phyloP scores from a whole-genome alignment of 2,113 vertebrate genomes.

The Cinclus cinclus region DNA sequence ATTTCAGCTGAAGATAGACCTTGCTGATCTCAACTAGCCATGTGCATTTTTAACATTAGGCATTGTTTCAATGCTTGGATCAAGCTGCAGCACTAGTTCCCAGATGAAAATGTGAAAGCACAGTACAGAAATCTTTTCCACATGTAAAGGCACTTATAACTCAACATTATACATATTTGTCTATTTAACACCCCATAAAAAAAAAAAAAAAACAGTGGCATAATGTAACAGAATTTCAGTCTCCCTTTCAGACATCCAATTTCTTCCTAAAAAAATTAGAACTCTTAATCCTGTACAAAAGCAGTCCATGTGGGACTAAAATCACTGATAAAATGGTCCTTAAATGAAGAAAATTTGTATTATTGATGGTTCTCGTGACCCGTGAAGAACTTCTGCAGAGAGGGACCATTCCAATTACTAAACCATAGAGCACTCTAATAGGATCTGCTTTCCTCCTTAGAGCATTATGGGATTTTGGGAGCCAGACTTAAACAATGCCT shows the following conservation, averaged over 20 bases:
- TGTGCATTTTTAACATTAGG: not conserved
- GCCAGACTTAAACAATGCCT: not conserved
- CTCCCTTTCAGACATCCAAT: not conserved
- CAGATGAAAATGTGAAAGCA: not conserved
- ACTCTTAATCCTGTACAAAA: not conserved
- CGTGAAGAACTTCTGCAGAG: not conserved
- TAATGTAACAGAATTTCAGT: not conserved
- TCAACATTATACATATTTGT: not conserved
- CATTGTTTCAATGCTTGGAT: not conserved
- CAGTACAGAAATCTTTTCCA: not conserved
- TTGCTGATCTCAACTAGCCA: not conserved
- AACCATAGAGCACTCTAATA: not conserved
- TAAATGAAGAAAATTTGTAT: not conserved
- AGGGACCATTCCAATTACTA: constrained; percentile 18
- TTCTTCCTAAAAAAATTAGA: not conserved
- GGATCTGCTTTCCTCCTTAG: not conserved
- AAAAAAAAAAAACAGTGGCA: not conserved
- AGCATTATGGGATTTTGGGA: not conserved
- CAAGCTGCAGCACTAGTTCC: not conserved
- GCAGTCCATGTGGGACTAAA: not conserved
- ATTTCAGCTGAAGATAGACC: not conserved
- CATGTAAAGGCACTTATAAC: not conserved
- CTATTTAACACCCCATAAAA: not conserved
- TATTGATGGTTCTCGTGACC: not conserved
- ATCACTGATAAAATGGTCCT: not conserved